Evolutionary conservation across 2,113 vertebrate species (phyloP), one percentile per base, ranked within the genome.

Genomic region (Lucifuga dentata): DNA sequence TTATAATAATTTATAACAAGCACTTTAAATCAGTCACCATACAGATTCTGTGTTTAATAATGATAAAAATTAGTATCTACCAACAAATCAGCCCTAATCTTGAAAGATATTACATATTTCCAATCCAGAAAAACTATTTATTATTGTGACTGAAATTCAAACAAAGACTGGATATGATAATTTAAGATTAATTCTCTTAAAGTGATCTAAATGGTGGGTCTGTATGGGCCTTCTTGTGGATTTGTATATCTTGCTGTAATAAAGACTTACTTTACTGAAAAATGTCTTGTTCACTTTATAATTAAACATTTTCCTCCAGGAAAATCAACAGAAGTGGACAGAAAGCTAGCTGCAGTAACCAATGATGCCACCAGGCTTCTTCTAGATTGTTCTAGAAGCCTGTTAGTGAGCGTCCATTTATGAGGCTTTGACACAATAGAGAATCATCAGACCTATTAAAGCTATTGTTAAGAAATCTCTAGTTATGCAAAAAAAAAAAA

Each of bases 181-280:
- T 50, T 72, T 49, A 72, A 46, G 69, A 56, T 63, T 39, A 64
- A 56, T 61, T 55, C 29, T 73, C 50, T 66, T 71, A 23, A 35
- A 80, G 76, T 74, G 26, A 52, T 81, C 74, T 62, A 50, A 69
- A 66, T 70, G 33, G 33, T 68, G 70, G 46, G 49, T 71, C 41
- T 59, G 33, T 64, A 43, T 66, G 12, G 56, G 33, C 50, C 29
- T 3, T 2, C 19, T 60, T 73, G 23, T 44, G 81, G 49, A 86
- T 83, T 78, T 86, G 65, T 76, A 79, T 73, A 70, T 59, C 56
- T 72, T 73, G 20, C 64, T 78, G 29, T 76, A 89, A 80, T 89
- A 85, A 86, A 90, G 29, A 75, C 19, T 66, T 52, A 45, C 58
- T 86, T 61, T 74, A 70, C 58, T 76, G 43, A 74, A 62, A 36